Conservation (phyloP, 1,140 invertebrate species). For the Armadillidium nasatum region DNA sequence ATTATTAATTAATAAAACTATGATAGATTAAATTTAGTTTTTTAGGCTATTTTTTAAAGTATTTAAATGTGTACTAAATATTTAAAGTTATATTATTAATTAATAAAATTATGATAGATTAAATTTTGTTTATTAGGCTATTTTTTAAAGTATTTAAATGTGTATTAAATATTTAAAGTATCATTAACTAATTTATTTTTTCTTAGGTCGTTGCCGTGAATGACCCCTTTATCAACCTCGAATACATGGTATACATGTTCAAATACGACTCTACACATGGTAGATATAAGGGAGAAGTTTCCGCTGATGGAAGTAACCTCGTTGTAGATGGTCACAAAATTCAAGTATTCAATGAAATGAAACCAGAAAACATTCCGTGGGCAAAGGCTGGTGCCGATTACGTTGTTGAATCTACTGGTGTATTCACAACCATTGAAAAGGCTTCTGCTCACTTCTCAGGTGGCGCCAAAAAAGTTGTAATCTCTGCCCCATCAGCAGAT, state of each 20-base stretch:
- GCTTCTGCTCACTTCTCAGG: conserved; percentile 76
- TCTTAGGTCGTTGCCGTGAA: conserved; percentile 81
- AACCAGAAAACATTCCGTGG: conserved; percentile 88
- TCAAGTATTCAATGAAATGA: conserved; percentile 72
- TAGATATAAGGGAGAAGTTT: conserved; percentile 76
- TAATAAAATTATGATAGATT: too few species aligned
- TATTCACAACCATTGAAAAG: conserved; percentile 92
- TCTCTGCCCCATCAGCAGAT: conserved; percentile 95
- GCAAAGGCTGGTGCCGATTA: conserved; percentile 79
- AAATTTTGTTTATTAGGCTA: too few species aligned
- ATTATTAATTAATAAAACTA: too few species aligned
- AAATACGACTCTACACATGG: conserved; percentile 98
- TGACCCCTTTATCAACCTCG: conserved; percentile 87
- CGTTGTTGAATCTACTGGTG: conserved; percentile 95
- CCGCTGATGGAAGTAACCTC: conserved; percentile 66
- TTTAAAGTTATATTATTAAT: too few species aligned
- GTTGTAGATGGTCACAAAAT: conserved; percentile 83
- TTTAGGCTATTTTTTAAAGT: too few species aligned
- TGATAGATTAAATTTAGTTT: too few species aligned
- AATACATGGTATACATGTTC: conserved; percentile 98
- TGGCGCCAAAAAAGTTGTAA: conserved; percentile 95
- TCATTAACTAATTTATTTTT: too few species aligned
- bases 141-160: too few species aligned
- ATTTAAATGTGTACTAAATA: too few species aligned
- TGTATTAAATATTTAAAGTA: too few species aligned